Base-by-base conservation (phyloP, 2,888 invertebrate genomes). In the Nymphalis urticae region DNA sequence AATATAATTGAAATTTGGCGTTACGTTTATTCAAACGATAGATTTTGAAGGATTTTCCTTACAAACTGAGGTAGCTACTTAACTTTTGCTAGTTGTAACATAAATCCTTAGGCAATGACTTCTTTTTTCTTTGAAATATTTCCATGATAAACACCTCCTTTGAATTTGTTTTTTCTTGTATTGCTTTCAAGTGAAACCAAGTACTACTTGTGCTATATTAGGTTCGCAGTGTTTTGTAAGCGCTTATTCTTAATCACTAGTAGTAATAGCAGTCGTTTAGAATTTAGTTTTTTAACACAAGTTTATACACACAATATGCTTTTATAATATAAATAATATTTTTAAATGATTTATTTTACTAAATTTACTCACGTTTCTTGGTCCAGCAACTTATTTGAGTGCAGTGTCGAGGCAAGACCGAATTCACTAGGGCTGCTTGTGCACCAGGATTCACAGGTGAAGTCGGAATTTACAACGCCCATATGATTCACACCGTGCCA, bases 371-470 rank as follows among this genome's bases (percentile, higher is more conserved):
- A 93, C 85, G 93, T 92, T 77, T 95, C 95, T 89, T 97, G 97
- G 79, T 96, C 97, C 79, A 98, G 93, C 73, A 98, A 93, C 84
- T 96, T 96, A 83, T 95, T 95, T 72, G 95, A 96, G 82, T 95
- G 93, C 68, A 98, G 94, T 58, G 96, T 96, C 70, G 97, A 97
- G 60, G 96, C 98, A 66, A 97, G 93, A 0, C 98, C 98, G 72
- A 95, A 95, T 85, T 96, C 96, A 81, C 96, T 96, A 10, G 95
- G 90, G 65, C 94, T 95, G 75, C 95, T 94, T 66, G 97, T 96
- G 84, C 97, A 96, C 98, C 98, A 99, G 61, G 97, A 97, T 83
- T 97, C 97, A 87, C 98, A 98, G 82, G 97, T 97, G 48, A 96
- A 95, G 81, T 98, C 97, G 93, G 96, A 95, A 58, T 96, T 96